Conservation (phyloP, 2,113 vertebrate genomes). For the Pavo muticus region DNA sequence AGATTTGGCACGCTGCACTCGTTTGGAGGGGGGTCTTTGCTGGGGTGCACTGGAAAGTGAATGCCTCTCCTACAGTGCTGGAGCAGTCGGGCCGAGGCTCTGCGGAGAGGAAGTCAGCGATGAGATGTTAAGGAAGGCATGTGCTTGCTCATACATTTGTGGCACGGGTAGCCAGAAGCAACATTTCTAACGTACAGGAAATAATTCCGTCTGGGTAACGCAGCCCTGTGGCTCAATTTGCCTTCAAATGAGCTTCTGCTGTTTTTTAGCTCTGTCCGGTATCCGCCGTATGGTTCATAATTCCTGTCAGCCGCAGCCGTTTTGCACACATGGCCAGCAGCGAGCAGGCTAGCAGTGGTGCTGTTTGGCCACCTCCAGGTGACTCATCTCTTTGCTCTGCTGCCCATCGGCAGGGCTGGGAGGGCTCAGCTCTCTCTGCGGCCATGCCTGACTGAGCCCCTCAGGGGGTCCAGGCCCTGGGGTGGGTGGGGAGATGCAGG, state of each 20-base stretch:
- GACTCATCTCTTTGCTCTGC: neutral
- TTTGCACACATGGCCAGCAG: neutral
- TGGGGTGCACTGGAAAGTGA: neutral
- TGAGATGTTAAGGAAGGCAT: constrained; percentile 49
- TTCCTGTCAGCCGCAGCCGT: neutral
- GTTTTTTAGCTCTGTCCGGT: neutral
- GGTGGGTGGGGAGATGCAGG: neutral
- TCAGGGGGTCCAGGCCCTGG: neutral
- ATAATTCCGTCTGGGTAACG: constrained; percentile 48
- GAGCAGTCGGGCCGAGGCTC: neutral
- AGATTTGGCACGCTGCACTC: neutral
- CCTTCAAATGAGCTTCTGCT: constrained; percentile 15
- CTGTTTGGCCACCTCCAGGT: neutral
- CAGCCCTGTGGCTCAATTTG: constrained; percentile 24
- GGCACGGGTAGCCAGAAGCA: constrained; percentile 45
- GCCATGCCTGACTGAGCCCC: neutral
- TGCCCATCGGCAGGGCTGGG: neutral
- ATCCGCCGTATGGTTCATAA: neutral
- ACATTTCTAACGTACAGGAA: constrained; percentile 56
- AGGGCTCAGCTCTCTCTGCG: neutral
- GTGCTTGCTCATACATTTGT: constrained; percentile 50
- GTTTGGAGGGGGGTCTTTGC: fast-evolving
- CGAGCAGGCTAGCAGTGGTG: neutral
- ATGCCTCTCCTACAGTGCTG: neutral
- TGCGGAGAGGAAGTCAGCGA: constrained; percentile 22